Base-by-base conservation (phyloP, 2,888 invertebrate genomes). In the Entomobrya proxima region DNA sequence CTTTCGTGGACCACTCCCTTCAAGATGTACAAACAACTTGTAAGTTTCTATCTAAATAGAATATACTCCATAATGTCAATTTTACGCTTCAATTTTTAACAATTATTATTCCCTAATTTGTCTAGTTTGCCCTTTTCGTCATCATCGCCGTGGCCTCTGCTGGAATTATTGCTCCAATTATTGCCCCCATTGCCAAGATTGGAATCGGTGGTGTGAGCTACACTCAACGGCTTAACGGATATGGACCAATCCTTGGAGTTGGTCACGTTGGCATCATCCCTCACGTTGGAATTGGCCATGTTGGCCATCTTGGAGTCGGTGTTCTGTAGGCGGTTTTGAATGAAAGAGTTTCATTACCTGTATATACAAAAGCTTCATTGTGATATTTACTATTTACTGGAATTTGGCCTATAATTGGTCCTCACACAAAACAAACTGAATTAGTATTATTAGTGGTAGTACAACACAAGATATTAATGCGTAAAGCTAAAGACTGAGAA, bases 1-100 rank as follows among this genome's bases (percentile, higher is more conserved):
- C n/a, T n/a, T n/a, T n/a, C n/a, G 55, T 13, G 9, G 37, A 35
- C 37, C 64, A 35, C 2, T 52, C 35, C 61, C 40, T 27, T 24
- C 82, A 83, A 75, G 76, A 83, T 83, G 82, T 83, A 76, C 82
- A 83, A 83, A 27, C 32, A 58, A 55, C 9, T 82, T 75, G 82
- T 82, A 82, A 82, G 82, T 83, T 83, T 76, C 35, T 15, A 11
- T 27, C 3, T 1, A 27, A 30, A 72, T 9, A 72, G n/a, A 24
- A 13, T 61, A 32, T 18, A 15, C 2, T 21, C 40, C 21, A 7
- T 7, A 35, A 35, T 67, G 35, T 11, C 1, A n/a, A 7, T 35
- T n/a, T 50, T 77, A 6, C 27, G 11, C 55, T 76, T 55, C 1
- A 13, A 7, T 52, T 47, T 1, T 32, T 9, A 30, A 32, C 32